Percentiles rank a stretch among this genome's conserved stretches.
Conservation (phyloP, 2,797 vertebrate genomes). For the Valencia hispanica region DNA sequence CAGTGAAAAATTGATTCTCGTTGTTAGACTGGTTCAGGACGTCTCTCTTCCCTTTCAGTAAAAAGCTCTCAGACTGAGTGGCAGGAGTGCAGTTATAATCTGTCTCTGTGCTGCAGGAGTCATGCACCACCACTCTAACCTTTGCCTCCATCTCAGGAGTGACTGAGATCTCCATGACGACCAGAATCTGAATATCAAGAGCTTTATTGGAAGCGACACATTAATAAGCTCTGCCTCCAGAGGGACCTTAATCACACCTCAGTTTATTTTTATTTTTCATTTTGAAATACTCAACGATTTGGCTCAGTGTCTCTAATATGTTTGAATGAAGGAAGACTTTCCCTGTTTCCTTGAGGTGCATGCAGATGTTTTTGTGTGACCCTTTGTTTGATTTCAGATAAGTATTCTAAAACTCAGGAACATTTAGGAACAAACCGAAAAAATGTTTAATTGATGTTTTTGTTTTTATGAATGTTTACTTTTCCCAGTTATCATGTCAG, state of each 20-base stretch:
- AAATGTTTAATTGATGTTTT: not conserved
- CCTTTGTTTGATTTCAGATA: not conserved
- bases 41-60: not conserved
- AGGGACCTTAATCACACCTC: slow-evolving; percentile 77
- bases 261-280: slow-evolving; percentile 59
- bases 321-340: slow-evolving; percentile 10
- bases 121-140: slow-evolving; percentile 62
- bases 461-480: too few species aligned
- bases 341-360: not conserved
- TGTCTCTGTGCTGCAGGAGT: slow-evolving; percentile 39
- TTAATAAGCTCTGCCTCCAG: slow-evolving; percentile 81
- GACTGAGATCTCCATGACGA: slow-evolving; percentile 78
- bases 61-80: slow-evolving; percentile 19
- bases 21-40: not conserved
- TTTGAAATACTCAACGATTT: slow-evolving; percentile 26
- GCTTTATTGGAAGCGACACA: slow-evolving; percentile 82
- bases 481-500: not conserved
- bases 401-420: not conserved
- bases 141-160: slow-evolving; percentile 71
- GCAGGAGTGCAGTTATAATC: slow-evolving; percentile 33
- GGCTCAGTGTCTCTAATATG: slow-evolving; percentile 55
- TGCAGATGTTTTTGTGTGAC: not conserved
- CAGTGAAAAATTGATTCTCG: not conserved
- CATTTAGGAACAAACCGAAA: not conserved
- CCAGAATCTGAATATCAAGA: slow-evolving; percentile 69